Evolutionary conservation across 2,888 invertebrate genomes (phyloP), one percentile per base, ranked within the genome.

Genomic region (Aproaerema taeniolella): DNA sequence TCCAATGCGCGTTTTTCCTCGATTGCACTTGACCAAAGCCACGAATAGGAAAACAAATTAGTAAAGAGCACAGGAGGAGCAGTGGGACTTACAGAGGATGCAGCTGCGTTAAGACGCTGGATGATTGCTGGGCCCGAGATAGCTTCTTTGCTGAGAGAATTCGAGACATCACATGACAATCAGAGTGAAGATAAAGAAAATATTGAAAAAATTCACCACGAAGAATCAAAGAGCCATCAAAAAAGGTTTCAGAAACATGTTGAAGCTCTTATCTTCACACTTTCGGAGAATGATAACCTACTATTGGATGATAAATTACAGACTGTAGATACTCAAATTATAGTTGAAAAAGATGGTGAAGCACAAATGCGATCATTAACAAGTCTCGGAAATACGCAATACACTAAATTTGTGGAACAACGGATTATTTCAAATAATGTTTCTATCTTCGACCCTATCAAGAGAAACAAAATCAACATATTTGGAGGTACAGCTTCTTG

Each of bases 61-160:
- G 30, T 30, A 14, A 30, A 30, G 14, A 14, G 30, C 13, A 14
- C 13, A 14, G 42, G 42, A 38, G 42, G 42, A 34, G 42, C 42
- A 31, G 34, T 42, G 32, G 41, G 41, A 29, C 41, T 41, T 29
- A 41, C 41, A 32, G 33, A 41, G 37, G 41, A 41, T 37, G 24
- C 32, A 32, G 31, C 31, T 31, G 38, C 43, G 15, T 41, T 41
- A 31, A 38, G 43, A 31, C 43, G 43, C 34, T 44, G 43, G 43
- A 44, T 44, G 41, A 41, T 38, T 41, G 38, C 40, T 41, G 41
- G 43, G 38, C 43, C 43, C 16, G 43, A 44, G 31, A 44, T 44
- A 40, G 38, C 38, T 38, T 38, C 38, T 30, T 15, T 43, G 20
- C 8, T 20, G 20, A 4, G 8, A 4, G 4, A 20, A 8, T 20